These are phyloP conservation scores for Tenebrosternarchus preto DNA, from an alignment of 2,113 vertebrate genomes.

Conservation along the genomic window DNA sequence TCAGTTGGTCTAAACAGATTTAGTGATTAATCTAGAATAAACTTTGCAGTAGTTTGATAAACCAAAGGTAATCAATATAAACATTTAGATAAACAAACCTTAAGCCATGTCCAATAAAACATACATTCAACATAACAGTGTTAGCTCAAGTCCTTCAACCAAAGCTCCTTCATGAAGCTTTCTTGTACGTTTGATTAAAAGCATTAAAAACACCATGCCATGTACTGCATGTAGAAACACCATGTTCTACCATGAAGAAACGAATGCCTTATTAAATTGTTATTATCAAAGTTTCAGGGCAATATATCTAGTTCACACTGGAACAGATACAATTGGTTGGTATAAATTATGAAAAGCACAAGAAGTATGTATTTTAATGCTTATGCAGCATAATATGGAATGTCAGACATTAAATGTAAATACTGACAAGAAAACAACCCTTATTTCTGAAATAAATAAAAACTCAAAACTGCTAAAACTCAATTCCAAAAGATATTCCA, in stretches of 20 bases:
- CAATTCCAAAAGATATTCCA: background rate
- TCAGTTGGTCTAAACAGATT: background rate
- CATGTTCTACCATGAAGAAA: no score
- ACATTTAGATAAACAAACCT: background rate
- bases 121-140: background rate
- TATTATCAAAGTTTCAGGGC: background rate
- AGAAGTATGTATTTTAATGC: background rate
- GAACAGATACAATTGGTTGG: background rate
- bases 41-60: background rate
- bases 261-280: constrained; percentile 39
- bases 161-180: background rate
- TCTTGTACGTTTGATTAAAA: constrained; percentile 35
- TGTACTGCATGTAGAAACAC: constrained; percentile 28
- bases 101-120: background rate
- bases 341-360: background rate
- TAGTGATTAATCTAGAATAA: background rate
- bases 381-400: background rate
- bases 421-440: background rate
- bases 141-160: background rate
- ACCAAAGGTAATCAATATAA: background rate
- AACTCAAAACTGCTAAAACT: no score
- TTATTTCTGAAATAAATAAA: no score
- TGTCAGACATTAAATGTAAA: background rate
- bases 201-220: constrained; percentile 35
- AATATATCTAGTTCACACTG: background rate